Conservation (phyloP, 2,797 vertebrate genomes). For the Scomberomorus guttatus region DNA sequence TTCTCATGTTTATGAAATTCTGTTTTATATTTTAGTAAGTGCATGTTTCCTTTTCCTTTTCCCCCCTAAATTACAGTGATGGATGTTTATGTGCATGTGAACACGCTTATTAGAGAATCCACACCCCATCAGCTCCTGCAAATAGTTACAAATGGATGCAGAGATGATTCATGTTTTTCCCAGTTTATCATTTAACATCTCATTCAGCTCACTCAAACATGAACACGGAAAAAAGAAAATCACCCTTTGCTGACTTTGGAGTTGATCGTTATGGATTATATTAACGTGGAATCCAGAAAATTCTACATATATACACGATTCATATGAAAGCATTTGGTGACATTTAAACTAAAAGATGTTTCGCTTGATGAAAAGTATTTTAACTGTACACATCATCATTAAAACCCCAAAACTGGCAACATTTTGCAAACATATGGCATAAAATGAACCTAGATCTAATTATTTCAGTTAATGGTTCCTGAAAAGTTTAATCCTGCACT, state of each 20-base stretch:
- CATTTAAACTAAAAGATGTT: slow-evolving; percentile 7
- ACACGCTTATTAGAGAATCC: slow-evolving; percentile 59
- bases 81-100: slow-evolving; percentile 53
- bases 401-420: slow-evolving; percentile 3
- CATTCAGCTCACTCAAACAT: slow-evolving; percentile 53
- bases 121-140: slow-evolving; percentile 59
- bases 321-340: slow-evolving; percentile 6
- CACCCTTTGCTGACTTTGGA: slow-evolving; percentile 20
- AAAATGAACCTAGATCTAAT: slow-evolving; percentile 1
- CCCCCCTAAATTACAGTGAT: slow-evolving; percentile 34
- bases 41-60: neutral
- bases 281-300: neutral
- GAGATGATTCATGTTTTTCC: slow-evolving; percentile 26
- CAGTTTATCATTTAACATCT: slow-evolving; percentile 52
- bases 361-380: slow-evolving; percentile 4
- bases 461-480: neutral
- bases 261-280: slow-evolving; percentile 19
- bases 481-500: neutral
- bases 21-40: neutral
- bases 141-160: slow-evolving; percentile 64
- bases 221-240: slow-evolving; percentile 34
- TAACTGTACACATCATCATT: slow-evolving; percentile 5
- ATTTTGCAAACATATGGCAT: neutral
- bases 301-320: neutral
- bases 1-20: slow-evolving; percentile 24